Evolutionary conservation across 2,888 invertebrate genomes (phyloP).

Genomic region (Entomobrya multifasciata): DNA sequence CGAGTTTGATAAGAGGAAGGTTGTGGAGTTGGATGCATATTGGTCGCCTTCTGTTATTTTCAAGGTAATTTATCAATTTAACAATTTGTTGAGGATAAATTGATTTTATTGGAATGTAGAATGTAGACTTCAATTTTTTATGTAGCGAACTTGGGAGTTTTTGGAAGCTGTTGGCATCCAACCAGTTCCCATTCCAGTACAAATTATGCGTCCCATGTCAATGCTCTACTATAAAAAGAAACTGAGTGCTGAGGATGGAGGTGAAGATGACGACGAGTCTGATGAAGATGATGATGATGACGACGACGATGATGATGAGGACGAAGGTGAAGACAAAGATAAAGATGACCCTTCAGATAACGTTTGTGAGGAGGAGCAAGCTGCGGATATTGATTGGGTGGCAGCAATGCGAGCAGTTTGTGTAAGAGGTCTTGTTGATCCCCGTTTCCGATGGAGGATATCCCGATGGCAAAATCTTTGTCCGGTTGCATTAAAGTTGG

Average conservation of each 20-base stretch:
- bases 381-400: constrained; percentile 71
- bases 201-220: constrained; percentile 63
- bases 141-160: constrained; percentile 68
- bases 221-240: constrained; percentile 39
- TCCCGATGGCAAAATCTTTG: constrained; percentile 85
- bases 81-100: constrained; percentile 7
- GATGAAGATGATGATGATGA: constrained; percentile 44
- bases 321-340: constrained; percentile 37
- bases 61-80: background rate
- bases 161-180: constrained; percentile 68
- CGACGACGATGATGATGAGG: constrained; percentile 37
- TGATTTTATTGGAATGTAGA: too few species aligned
- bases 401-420: constrained; percentile 68
- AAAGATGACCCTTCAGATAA: constrained; percentile 38
- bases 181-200: constrained; percentile 65
- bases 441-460: constrained; percentile 81
- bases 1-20: constrained; percentile 71
- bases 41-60: constrained; percentile 69
- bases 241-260: constrained; percentile 18
- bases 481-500: constrained; percentile 85
- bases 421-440: constrained; percentile 72
- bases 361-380: constrained; percentile 62
- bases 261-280: constrained; percentile 40
- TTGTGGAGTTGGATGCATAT: constrained; percentile 76
- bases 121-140: background rate